Evolutionary conservation across 2,113 vertebrate genomes (phyloP), one percentile per base, ranked within the genome.

Genomic region (Elaphurus davidianus): DNA sequence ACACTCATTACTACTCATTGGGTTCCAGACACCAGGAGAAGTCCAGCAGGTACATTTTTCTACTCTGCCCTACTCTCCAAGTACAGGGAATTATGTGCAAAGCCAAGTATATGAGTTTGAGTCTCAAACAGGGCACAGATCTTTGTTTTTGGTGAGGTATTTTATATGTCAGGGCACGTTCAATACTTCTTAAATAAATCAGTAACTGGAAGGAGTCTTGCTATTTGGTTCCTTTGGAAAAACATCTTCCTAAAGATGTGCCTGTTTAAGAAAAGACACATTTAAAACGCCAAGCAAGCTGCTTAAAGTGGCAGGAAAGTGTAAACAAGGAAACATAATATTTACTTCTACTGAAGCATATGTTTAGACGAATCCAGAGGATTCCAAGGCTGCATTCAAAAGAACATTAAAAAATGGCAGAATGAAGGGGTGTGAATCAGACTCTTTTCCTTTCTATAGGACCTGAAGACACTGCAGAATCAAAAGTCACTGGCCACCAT

Each of bases 211-310:
- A 94, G 9, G 12, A 87, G 13, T 67, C 47, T 27, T 55, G 71
- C 25, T 87, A 76, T 36, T 54, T 87, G 50, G 57, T 91, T 91
- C 28, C 50, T 96, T 16, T 64, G 78, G 47, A 67, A 93, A 87
- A 91, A 62, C 16, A 62, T 40, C 23, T 91, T 57, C 25, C 59
- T 45, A 30, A 82, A 92, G 47, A 95, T 86, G 71, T 74, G 79
- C 54, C 47, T 90, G n/a, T 81, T 97, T 60, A 55, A 47, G 40
- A 91, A 96, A 87, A 90, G 52, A n/a, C 36, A 78, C 25, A 62
- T 85, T 85, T 84, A 74, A 47, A 93, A 64, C 57, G 40, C 62
- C 83, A 62, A 62, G 55, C 45, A 64, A 67, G 6, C 30, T 76
- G 59, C 7, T 97, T 92, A 50, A 87, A 55, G 74, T 16, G 16